Evolutionary conservation across 1,140 invertebrate species (phyloP).

Genomic region (Adelges cooleyi): DNA sequence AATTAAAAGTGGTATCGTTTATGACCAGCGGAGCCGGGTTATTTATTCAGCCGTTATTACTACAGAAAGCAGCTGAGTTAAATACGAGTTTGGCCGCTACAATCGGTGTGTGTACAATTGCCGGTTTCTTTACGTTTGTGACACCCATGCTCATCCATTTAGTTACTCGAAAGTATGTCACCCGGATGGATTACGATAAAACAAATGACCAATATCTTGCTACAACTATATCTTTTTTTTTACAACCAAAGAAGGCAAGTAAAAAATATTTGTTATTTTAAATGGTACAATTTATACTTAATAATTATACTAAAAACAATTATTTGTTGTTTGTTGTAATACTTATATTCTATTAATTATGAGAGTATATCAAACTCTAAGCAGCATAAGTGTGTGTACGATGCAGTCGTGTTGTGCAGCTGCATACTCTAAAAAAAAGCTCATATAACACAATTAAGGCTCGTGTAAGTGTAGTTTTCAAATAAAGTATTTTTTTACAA

Average conservation of each 20-base stretch:
- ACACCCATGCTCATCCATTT: constrained; percentile 73
- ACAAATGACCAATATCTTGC: constrained; percentile 53
- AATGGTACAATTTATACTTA: too few species aligned
- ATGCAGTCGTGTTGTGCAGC: too few species aligned
- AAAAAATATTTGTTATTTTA: too few species aligned
- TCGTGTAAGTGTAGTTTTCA: too few species aligned
- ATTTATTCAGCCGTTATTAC: constrained; percentile 57
- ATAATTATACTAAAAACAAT: too few species aligned
- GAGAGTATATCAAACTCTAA: too few species aligned
- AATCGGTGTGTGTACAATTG: constrained; percentile 48
- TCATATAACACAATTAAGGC: too few species aligned
- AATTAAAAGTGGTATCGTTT: constrained; percentile 68
- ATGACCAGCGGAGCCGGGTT: constrained; percentile 56
- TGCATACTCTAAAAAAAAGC: too few species aligned
- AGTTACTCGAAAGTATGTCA: constrained; percentile 76
- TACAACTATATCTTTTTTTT: constrained; percentile 39
- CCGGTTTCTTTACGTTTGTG: constrained; percentile 66
- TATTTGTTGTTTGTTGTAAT: too few species aligned
- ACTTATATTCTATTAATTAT: too few species aligned
- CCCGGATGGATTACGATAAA: constrained; percentile 56
- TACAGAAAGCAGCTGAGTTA: constrained; percentile 46
- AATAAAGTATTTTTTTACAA: too few species aligned
- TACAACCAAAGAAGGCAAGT: constrained; percentile 30
- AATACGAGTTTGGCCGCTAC: constrained; percentile 44
- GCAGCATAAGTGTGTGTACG: too few species aligned